Percentiles rank a stretch among this genome's conserved stretches.
These are phyloP conservation scores for Labeo rohita DNA, from an alignment of 2,113 vertebrate genomes.

Conservation along the genomic window DNA sequence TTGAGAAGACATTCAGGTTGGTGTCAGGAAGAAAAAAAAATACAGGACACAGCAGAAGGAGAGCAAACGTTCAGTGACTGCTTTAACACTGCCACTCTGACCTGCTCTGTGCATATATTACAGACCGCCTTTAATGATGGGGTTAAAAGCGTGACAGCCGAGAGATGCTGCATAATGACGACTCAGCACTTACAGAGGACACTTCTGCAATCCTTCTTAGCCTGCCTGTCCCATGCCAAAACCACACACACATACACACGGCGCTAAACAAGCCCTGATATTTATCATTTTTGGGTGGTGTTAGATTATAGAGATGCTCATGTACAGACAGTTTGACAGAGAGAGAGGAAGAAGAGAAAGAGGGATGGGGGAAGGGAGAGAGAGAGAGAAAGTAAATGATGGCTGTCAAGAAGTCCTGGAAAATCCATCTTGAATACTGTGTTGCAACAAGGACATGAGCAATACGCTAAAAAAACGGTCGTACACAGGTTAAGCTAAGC, in stretches of 20 bases:
- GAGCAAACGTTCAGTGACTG: constrained; percentile 48
- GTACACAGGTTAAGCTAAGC: constrained; percentile 23
- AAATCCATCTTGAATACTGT: constrained; percentile 14
- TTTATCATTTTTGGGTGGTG: constrained; percentile 17
- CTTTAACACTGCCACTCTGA: constrained; percentile 55
- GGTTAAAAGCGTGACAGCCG: constrained; percentile 54
- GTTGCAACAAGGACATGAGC: constrained; percentile 8
- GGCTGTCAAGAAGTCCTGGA: constrained; percentile 15
- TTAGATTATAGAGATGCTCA: constrained; percentile 33
- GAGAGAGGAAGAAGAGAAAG: not conserved
- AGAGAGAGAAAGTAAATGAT: constrained; percentile 4
- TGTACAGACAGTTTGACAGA: constrained; percentile 10
- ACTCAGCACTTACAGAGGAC: constrained; percentile 58
- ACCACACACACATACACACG: constrained; percentile 34
- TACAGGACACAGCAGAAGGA: constrained; percentile 41
- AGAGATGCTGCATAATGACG: constrained; percentile 38
- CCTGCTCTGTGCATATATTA: constrained; percentile 53
- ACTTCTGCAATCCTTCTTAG: constrained; percentile 44
- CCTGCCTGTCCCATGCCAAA: constrained; percentile 38
- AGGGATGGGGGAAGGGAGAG: not conserved
- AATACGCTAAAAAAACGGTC: not conserved
- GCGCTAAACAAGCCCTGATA: constrained; percentile 14
- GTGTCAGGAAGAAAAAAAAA: constrained; percentile 37
- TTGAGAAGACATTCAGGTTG: constrained; percentile 48
- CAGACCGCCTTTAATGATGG: constrained; percentile 49